These are phyloP conservation scores for Misgurnus anguillicaudatus DNA, from an alignment of 2,113 vertebrate genomes.

Conservation along the genomic window DNA sequence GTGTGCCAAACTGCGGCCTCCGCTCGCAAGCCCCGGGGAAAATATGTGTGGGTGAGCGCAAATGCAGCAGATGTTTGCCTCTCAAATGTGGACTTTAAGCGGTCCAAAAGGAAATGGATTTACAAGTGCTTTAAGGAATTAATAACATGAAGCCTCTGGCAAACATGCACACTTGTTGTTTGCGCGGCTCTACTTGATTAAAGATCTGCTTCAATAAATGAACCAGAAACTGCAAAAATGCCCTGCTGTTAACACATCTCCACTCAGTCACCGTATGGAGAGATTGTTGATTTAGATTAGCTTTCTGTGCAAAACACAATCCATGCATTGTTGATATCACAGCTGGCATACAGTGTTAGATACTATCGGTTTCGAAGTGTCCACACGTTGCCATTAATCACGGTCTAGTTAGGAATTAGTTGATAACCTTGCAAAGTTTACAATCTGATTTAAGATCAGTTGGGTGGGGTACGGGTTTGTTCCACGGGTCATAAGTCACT, in stretches of 20 bases:
- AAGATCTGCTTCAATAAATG: slow-evolving; percentile 20
- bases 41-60: not conserved
- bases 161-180: not conserved
- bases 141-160: not conserved
- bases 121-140: slow-evolving; percentile 48
- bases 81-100: not conserved
- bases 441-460: not conserved
- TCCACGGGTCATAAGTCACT: slow-evolving; percentile 3
- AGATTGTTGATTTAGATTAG: slow-evolving; percentile 30
- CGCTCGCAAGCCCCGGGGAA: not conserved
- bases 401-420: not conserved
- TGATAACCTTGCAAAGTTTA: not conserved
- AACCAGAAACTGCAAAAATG: slow-evolving; percentile 18
- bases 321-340: not conserved
- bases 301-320: too few species aligned
- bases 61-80: not conserved
- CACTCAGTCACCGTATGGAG: slow-evolving; percentile 32
- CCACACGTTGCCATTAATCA: not conserved
- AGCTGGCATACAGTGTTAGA: not conserved
- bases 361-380: not conserved
- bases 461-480: not conserved
- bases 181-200: not conserved
- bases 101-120: slow-evolving; percentile 56
- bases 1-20: slow-evolving; percentile 19
- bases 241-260: slow-evolving; percentile 1